Percentiles rank a stretch among this genome's conserved stretches.
phyloP scores from a whole-genome alignment of 2,113 vertebrate species.

The Colossoma macropomum region DNA sequence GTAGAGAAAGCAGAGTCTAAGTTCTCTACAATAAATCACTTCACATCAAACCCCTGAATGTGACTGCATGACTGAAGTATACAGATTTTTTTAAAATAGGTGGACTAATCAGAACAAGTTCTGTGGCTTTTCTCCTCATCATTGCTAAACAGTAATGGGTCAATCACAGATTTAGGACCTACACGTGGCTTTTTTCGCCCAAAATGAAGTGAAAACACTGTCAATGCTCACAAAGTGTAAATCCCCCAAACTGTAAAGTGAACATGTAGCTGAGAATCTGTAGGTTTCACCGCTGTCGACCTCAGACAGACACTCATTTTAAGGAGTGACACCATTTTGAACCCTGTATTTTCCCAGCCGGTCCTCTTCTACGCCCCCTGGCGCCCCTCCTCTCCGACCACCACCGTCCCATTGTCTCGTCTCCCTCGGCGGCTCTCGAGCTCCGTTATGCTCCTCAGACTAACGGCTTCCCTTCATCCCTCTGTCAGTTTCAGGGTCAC shows the following conservation, averaged over 20 bases:
- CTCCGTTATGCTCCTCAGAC: background rate
- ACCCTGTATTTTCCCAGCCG: background rate
- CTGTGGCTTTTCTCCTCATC: too few relatives aligned
- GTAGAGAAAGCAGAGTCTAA: too few relatives aligned
- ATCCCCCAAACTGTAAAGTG: background rate
- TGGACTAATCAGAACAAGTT: too few relatives aligned
- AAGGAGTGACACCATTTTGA: constrained; percentile 11
- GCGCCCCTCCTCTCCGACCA: constrained; percentile 9
- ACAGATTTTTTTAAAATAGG: too few relatives aligned
- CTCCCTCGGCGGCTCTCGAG: background rate
- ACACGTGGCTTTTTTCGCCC: too few relatives aligned
- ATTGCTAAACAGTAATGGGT: too few relatives aligned
- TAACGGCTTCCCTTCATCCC: background rate
- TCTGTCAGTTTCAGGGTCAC: background rate
- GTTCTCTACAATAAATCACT: too few relatives aligned
- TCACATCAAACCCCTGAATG: too few relatives aligned
- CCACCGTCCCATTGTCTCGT: constrained; percentile 2
- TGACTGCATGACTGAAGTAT: too few relatives aligned
- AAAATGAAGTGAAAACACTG: too few relatives aligned
- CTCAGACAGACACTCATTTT: background rate
- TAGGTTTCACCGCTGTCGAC: background rate
- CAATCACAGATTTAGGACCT: too few relatives aligned
- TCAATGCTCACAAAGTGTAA: background rate
- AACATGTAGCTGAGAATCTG: background rate
- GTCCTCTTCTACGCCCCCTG: constrained; percentile 2